Evolutionary conservation across 2,888 invertebrate species (phyloP), one percentile per base, ranked within the genome.

Genomic region (Athetis lepigone): DNA sequence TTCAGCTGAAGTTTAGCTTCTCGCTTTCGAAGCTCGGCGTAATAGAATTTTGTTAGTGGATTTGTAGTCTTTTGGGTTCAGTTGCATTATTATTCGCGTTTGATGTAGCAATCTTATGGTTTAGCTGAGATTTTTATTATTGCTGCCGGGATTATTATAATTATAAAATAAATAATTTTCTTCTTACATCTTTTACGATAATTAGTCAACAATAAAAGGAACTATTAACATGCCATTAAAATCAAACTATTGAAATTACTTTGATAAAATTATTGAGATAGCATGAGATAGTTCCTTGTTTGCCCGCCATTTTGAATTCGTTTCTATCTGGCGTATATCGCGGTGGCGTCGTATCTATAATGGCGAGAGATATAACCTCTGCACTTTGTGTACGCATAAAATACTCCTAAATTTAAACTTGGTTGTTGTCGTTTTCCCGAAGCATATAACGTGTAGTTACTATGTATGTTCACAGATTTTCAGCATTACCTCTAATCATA

Each of bases 401-500:
- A 45, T 8, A 19, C 7, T 9, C 37, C 37, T 16, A 37, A 16
- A 57, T 46, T 33, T 21, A 46, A 58, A 69, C 33, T 19, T 27
- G 16, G 16, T 36, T 64, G 46, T 21, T 39, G 11, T 27, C 45
- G 25, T 11, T 43, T 40, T 33, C 11, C 21, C 16, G 13, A 27
- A 8, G 11, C 16, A 18, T 21, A 11, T 7, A 46, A 19, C 23
- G 4, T 43, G 18, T 70, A 46, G 21, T 36, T 43, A 49, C 52
- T 62, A 68, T 49, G 45, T 50, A 33, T 49, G 58, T 19, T 68
- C 16, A 0, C 16, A 58, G 62, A 70, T 51, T 78, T 74, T 58
- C 23, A 60, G 51, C 66, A 78, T 70, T 55, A 75, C 54, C 8
- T 33, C 13, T 55, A 75, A 58, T n/a, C 58, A 49, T 49, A 70